Evolutionary conservation across 2,888 invertebrate genomes (phyloP).

Genomic region (Phortica okadai): DNA sequence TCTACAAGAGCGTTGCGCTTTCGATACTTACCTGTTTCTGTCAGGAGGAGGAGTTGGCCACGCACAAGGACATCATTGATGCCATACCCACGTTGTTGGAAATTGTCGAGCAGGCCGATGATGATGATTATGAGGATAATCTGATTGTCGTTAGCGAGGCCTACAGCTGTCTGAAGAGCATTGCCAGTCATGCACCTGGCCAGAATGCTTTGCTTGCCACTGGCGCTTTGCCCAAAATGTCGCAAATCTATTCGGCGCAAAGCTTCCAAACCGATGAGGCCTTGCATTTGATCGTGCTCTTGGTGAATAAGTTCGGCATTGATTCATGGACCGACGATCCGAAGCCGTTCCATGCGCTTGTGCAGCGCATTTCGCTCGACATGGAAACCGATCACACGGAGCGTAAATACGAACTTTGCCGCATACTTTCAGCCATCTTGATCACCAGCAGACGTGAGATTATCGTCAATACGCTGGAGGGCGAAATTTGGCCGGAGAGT

Average conservation of each 20-base stretch:
- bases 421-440: conserved; percentile 85
- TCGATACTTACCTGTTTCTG: conserved; percentile 92
- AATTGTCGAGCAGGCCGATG: conserved; percentile 89
- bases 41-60: conserved; percentile 86
- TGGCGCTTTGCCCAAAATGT: conserved; percentile 88
- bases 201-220: conserved; percentile 87
- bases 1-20: conserved; percentile 93
- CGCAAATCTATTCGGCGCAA: conserved; percentile 90
- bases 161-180: conserved; percentile 88
- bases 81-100: conserved; percentile 90
- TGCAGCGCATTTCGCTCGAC: conserved; percentile 89
- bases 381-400: conserved; percentile 93
- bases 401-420: conserved; percentile 91
- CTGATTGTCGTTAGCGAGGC: conserved; percentile 91
- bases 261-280: conserved; percentile 94
- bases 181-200: conserved; percentile 87
- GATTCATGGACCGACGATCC: conserved; percentile 87
- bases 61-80: conserved; percentile 88
- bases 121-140: conserved; percentile 90
- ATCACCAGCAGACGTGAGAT: conserved; percentile 84
- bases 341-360: conserved; percentile 87
- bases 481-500: conserved; percentile 89
- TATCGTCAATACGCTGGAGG: conserved; percentile 81
- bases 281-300: conserved; percentile 85
- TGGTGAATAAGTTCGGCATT: conserved; percentile 85